phyloP scores from a whole-genome alignment of 2,888 invertebrate genomes.

The Allacma fusca region DNA sequence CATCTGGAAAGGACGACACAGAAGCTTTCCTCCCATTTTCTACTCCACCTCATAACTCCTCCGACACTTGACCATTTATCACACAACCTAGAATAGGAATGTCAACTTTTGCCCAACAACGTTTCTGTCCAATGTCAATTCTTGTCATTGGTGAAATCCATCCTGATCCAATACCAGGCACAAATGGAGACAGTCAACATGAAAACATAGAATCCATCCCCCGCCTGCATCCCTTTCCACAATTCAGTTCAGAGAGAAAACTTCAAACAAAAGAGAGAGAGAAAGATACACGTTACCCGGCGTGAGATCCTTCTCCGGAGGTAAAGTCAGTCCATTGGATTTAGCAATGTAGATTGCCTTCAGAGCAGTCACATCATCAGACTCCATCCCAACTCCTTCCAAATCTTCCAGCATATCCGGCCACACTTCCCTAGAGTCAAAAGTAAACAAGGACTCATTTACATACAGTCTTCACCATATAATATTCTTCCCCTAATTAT shows the following conservation, averaged over 20 bases:
- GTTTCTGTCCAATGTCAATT: neutral
- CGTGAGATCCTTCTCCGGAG: constrained; percentile 6
- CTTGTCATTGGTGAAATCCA: constrained; percentile 5
- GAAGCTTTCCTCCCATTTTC: neutral
- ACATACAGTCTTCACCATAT: too few species aligned
- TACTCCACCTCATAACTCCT: neutral
- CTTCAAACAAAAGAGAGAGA: neutral
- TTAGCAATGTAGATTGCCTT: constrained; percentile 26
- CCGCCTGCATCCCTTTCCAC: too few species aligned
- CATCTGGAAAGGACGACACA: neutral
- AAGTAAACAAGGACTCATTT: neutral
- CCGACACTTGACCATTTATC: constrained; percentile 3
- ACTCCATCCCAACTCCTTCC: neutral
- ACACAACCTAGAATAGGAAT: neutral
- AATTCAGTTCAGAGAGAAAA: neutral
- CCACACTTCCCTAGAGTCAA: constrained; percentile 31
- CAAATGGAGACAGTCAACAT: neutral
- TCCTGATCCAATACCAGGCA: neutral
- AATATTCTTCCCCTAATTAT: too few species aligned
- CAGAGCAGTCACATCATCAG: constrained; percentile 15
- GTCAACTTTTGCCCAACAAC: neutral
- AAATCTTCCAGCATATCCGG: constrained; percentile 23
- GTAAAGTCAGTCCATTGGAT: constrained; percentile 24
- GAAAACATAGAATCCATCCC: neutral
- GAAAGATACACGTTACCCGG: too few species aligned